These are phyloP conservation scores for Tricholaema leucomelas DNA, from an alignment of 2,113 vertebrate genomes.

Conservation along the genomic window DNA sequence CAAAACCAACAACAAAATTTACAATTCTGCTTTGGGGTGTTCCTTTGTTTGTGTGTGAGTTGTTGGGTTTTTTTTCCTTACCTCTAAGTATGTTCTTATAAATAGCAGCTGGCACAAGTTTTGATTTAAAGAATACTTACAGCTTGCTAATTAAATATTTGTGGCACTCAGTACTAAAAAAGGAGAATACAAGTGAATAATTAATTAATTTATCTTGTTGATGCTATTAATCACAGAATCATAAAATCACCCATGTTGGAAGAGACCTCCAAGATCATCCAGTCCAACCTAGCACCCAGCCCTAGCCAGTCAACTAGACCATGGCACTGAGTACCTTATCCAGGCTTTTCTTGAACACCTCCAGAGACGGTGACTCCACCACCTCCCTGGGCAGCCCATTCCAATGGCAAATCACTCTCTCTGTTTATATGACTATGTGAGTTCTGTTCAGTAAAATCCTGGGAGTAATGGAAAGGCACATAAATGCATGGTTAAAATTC, in stretches of 20 bases:
- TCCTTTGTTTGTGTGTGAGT: neutral
- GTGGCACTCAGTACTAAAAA: neutral
- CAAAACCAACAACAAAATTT: neutral
- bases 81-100: neutral
- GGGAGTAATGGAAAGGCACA: neutral
- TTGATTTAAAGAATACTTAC: neutral
- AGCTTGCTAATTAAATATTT: slow-evolving; percentile 7
- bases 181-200: neutral
- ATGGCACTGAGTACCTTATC: too few relatives aligned
- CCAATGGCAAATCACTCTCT: too few relatives aligned
- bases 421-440: too few relatives aligned
- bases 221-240: neutral
- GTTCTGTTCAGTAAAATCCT: neutral
- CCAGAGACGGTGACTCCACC: too few relatives aligned
- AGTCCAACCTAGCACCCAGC: too few relatives aligned
- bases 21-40: accelerated
- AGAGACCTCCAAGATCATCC: too few relatives aligned
- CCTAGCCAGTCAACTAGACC: too few relatives aligned
- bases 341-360: too few relatives aligned
- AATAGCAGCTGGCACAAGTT: neutral
- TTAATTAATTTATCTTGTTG: neutral
- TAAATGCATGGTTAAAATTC: neutral
- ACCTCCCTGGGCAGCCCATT: too few relatives aligned
- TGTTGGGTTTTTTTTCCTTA: neutral
- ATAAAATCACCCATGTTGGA: too few relatives aligned